phyloP scores from a whole-genome alignment of 2,888 invertebrate species.

The Danaus chrysippus region DNA sequence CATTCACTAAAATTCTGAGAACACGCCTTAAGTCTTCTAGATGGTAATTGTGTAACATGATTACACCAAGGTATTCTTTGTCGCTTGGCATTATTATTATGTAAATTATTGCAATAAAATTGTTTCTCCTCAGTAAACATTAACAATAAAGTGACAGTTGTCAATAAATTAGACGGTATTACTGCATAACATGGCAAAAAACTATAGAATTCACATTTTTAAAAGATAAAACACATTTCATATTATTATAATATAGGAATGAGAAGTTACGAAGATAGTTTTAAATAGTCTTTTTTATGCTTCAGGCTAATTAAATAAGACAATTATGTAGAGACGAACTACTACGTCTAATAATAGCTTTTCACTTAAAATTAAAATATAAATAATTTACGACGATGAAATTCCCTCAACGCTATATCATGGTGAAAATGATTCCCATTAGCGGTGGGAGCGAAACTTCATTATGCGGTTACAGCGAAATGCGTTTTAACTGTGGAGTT shows the following conservation, averaged over 20 bases:
- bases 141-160: no score
- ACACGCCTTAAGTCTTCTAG: constrained; percentile 60
- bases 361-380: constrained; percentile 30
- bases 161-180: no score
- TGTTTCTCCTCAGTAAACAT: no score
- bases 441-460: constrained; percentile 59
- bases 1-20: constrained; percentile 61
- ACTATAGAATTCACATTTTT: no score
- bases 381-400: constrained; percentile 54
- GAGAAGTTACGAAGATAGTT: no score
- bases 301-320: constrained; percentile 10
- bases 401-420: constrained; percentile 49
- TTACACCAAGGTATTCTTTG: constrained; percentile 35
- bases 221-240: no score
- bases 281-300: constrained; percentile 16
- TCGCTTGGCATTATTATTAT: constrained; percentile 5
- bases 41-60: constrained; percentile 58
- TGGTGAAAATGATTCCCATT: constrained; percentile 66
- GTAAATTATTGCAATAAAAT: constrained; percentile 21
- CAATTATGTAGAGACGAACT: not conserved
- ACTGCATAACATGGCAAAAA: no score
- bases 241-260: no score
- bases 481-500: constrained; percentile 51
- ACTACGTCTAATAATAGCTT: constrained; percentile 7
- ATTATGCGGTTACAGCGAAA: constrained; percentile 66